These are phyloP conservation scores for Momotus momota DNA, from an alignment of 2,797 vertebrate species.

Conservation along the genomic window DNA sequence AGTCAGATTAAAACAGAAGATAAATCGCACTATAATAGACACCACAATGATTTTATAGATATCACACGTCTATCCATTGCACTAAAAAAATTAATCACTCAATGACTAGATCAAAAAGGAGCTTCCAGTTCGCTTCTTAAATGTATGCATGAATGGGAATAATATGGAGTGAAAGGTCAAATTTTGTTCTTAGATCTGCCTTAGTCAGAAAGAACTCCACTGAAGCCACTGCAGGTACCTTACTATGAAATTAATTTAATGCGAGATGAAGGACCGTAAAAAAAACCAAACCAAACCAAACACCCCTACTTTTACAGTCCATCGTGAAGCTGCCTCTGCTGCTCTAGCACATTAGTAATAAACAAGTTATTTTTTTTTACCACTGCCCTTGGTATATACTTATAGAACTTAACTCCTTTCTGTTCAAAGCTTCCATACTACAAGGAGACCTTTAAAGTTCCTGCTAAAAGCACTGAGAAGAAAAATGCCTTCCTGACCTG, in stretches of 20 bases:
- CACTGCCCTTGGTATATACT: neutral
- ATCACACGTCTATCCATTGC: neutral
- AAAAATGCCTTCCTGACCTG: neutral
- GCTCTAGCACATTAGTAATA: neutral
- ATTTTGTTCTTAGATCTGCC: neutral
- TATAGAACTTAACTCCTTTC: neutral
- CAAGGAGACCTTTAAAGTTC: neutral
- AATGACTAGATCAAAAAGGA: conserved; percentile 6
- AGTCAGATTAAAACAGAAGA: conserved; percentile 12
- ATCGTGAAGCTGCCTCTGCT: neutral
- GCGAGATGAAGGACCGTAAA: neutral
- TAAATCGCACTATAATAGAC: neutral
- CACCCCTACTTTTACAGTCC: neutral
- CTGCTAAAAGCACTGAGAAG: neutral
- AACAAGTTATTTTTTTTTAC: neutral
- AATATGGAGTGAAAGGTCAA: neutral
- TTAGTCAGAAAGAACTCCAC: conserved; percentile 7
- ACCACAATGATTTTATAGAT: neutral
- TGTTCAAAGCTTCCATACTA: neutral
- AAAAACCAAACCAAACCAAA: neutral
- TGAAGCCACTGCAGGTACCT: neutral
- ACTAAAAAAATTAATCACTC: neutral
- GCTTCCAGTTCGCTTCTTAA: neutral
- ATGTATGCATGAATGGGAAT: neutral
- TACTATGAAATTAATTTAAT: neutral